These are phyloP conservation scores for Byasa hedistus DNA, from an alignment of 2,888 invertebrate species.

Conservation along the genomic window DNA sequence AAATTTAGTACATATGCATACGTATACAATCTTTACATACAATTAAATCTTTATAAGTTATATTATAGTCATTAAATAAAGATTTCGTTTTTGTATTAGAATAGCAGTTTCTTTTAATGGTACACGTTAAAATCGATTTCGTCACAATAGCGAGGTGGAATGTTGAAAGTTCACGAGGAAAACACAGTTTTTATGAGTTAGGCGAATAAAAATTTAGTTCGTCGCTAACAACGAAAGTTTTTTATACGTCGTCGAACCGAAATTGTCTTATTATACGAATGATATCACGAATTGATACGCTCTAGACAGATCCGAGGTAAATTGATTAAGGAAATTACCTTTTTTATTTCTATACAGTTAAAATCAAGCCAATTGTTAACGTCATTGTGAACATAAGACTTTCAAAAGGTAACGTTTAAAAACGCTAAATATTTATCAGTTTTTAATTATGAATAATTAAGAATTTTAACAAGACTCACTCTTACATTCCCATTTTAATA, in stretches of 20 bases:
- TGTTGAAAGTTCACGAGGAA: constrained; percentile 23
- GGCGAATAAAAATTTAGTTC: constrained; percentile 29
- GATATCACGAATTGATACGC: constrained; percentile 20
- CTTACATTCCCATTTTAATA: too few relatives aligned
- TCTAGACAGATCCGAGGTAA: constrained; percentile 1
- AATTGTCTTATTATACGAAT: constrained; percentile 28
- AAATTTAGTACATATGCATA: too few relatives aligned
- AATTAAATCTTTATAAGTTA: too few relatives aligned
- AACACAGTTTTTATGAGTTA: constrained; percentile 28
- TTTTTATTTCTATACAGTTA: background rate
- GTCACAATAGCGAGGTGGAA: constrained; percentile 19
- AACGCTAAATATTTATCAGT: too few relatives aligned
- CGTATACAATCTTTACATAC: too few relatives aligned
- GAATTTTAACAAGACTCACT: too few relatives aligned
- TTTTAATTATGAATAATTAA: too few relatives aligned
- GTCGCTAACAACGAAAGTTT: constrained; percentile 28
- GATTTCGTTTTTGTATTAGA: constrained; percentile 5
- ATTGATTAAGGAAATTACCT: background rate
- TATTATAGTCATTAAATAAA: background rate
- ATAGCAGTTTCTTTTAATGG: constrained; percentile 24
- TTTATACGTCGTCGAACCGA: constrained; percentile 17
- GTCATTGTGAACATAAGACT: too few relatives aligned
- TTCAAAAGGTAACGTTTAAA: too few relatives aligned
- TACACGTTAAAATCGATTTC: constrained; percentile 24
- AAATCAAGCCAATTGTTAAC: too few relatives aligned